Conservation (phyloP, 2,113 vertebrate genomes). For the Mesembrinibis cayennensis region DNA sequence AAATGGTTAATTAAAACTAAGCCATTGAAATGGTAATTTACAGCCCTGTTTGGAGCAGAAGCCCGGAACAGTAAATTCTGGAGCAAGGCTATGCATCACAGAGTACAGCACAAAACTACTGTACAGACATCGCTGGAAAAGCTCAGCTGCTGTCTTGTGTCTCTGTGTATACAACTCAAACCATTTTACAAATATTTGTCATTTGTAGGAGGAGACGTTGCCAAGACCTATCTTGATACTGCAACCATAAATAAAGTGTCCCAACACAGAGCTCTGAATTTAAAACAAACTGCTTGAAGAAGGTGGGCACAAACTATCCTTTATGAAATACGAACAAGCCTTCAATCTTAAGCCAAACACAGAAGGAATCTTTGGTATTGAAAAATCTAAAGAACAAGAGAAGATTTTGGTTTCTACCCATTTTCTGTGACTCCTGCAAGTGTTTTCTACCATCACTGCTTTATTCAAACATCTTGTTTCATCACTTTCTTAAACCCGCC, state of each 20-base stretch:
- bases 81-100: background rate
- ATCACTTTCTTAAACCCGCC: background rate
- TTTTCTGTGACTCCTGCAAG: background rate
- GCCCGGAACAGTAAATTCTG: conserved; percentile 29
- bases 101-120: background rate
- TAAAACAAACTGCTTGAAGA: conserved; percentile 36
- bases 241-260: conserved; percentile 4
- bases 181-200: conserved; percentile 62
- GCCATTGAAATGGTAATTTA: conserved; percentile 43
- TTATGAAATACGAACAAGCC: background rate
- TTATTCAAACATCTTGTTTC: background rate
- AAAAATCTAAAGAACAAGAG: background rate
- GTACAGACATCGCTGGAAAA: background rate
- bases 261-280: background rate
- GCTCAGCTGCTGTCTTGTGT: background rate
- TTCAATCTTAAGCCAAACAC: background rate
- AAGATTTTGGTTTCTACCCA: background rate
- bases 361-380: background rate
- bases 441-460: background rate
- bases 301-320: background rate
- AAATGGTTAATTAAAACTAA: conserved; percentile 48
- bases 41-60: background rate
- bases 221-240: conserved; percentile 19
- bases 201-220: conserved; percentile 31
- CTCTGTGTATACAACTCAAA: conserved; percentile 39